Conservation (phyloP, 2,113 vertebrate species). For the Triplophysa tibetana region DNA sequence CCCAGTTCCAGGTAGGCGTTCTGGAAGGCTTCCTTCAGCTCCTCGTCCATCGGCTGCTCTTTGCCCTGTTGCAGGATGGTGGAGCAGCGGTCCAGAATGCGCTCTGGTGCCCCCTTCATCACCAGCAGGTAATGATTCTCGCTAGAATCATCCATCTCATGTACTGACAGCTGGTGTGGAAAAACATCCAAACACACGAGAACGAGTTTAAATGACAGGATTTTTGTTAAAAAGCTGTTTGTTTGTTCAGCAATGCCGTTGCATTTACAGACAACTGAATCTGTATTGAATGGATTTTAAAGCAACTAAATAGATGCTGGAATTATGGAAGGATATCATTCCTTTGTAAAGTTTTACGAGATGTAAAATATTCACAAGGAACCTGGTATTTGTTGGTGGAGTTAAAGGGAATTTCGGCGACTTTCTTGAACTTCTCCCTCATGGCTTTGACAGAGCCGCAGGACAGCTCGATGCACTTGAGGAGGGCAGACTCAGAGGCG, state of each 20-base stretch:
- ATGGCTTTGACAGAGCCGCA: constrained; percentile 83
- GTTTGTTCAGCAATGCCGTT: not conserved
- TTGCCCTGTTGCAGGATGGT: constrained; percentile 88
- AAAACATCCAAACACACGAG: accelerated
- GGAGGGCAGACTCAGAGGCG: constrained; percentile 86
- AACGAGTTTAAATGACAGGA: not conserved
- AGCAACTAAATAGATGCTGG: not conserved
- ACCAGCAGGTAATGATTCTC: constrained; percentile 86
- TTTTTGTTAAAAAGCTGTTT: not conserved
- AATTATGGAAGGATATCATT: not conserved
- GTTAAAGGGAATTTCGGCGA: constrained; percentile 91
- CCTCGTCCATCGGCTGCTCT: constrained; percentile 86
- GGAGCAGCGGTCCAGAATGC: constrained; percentile 87
- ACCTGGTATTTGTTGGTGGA: constrained; percentile 82
- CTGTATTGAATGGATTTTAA: not conserved
- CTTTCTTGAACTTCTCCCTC: constrained; percentile 89
- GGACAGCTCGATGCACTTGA: constrained; percentile 89
- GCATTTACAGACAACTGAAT: no score
- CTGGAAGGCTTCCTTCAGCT: constrained; percentile 90
- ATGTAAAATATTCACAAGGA: not conserved
- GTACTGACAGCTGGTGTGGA: constrained; percentile 74
- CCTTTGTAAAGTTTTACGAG: not conserved
- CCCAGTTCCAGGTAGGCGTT: constrained; percentile 89
- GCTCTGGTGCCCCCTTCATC: constrained; percentile 91
- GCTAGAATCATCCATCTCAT: constrained; percentile 78